These are phyloP conservation scores for Malacoctenus gilli DNA, from an alignment of 2,797 vertebrate species.

Conservation along the genomic window DNA sequence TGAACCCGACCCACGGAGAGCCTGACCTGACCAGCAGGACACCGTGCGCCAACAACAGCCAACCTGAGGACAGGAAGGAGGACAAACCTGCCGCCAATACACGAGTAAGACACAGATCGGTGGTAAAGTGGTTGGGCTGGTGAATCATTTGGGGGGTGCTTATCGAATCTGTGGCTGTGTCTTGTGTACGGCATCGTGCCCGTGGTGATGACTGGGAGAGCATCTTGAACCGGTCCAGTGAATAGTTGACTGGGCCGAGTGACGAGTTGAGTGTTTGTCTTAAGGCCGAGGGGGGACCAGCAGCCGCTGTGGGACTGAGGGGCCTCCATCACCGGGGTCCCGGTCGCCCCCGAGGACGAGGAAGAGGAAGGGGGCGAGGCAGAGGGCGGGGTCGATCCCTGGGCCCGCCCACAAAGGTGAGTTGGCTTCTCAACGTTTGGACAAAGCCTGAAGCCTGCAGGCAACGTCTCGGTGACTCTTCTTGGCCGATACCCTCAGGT, in stretches of 20 bases:
- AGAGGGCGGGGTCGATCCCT: constrained; percentile 53
- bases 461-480: neutral
- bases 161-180: too few relatives aligned
- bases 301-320: constrained; percentile 52
- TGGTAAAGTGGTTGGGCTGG: too few relatives aligned
- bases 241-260: too few relatives aligned
- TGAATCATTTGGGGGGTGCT: too few relatives aligned
- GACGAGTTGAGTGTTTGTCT: neutral
- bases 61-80: constrained; percentile 49
- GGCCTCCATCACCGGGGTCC: constrained; percentile 68
- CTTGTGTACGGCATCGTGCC: too few relatives aligned
- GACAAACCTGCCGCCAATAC: constrained; percentile 42
- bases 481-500: constrained; percentile 40
- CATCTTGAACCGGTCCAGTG: too few relatives aligned
- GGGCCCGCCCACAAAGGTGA: constrained; percentile 61
- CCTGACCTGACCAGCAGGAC: constrained; percentile 8
- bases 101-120: too few relatives aligned
- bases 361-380: constrained; percentile 65
- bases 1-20: constrained; percentile 88
- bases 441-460: neutral
- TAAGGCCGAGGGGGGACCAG: constrained; percentile 54
- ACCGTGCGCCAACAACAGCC: neutral
- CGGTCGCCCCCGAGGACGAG: constrained; percentile 74
- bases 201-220: too few relatives aligned
- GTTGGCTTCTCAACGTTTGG: neutral